phyloP scores from a whole-genome alignment of 2,113 vertebrate species.

The Hepsetus odoe region DNA sequence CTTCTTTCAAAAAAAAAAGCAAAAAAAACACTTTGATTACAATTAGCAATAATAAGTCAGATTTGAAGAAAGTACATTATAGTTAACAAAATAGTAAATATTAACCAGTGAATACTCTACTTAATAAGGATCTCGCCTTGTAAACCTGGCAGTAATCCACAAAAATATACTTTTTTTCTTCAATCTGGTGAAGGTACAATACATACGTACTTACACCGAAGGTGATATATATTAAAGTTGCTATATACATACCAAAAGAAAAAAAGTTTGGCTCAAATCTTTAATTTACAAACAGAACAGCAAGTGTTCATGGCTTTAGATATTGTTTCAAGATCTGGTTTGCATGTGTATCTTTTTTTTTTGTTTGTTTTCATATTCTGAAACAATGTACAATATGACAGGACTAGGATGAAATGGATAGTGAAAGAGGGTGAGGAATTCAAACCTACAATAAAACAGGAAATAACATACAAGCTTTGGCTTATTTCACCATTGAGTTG shows the following conservation, averaged over 20 bases:
- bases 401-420: conserved; percentile 80
- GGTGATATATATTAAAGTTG: conserved; percentile 95
- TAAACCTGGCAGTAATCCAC: conserved; percentile 96
- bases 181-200: conserved; percentile 91
- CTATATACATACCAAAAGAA: conserved; percentile 91
- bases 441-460: conserved; percentile 85
- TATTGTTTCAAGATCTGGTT: conserved; percentile 87
- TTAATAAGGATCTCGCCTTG: conserved; percentile 90
- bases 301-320: conserved; percentile 99
- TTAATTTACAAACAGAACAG: conserved; percentile 93
- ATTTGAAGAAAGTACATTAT: conserved; percentile 91
- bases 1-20: conserved; percentile 68
- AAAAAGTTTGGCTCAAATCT: conserved; percentile 94
- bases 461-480: conserved; percentile 92
- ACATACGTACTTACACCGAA: conserved; percentile 91
- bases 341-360: conserved; percentile 72
- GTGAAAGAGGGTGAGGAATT: conserved; percentile 83
- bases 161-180: conserved; percentile 94
- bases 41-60: conserved; percentile 79
- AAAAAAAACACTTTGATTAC: conserved; percentile 78
- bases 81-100: conserved; percentile 95
- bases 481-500: conserved; percentile 96
- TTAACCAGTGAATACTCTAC: conserved; percentile 94
- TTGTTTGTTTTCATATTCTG: conserved; percentile 76
- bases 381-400: conserved; percentile 78